A percentile compares a stretch with the other conserved stretches of the same genome.
phyloP scores from a whole-genome alignment of 2,888 invertebrate genomes.

The Tipula lateralis region DNA sequence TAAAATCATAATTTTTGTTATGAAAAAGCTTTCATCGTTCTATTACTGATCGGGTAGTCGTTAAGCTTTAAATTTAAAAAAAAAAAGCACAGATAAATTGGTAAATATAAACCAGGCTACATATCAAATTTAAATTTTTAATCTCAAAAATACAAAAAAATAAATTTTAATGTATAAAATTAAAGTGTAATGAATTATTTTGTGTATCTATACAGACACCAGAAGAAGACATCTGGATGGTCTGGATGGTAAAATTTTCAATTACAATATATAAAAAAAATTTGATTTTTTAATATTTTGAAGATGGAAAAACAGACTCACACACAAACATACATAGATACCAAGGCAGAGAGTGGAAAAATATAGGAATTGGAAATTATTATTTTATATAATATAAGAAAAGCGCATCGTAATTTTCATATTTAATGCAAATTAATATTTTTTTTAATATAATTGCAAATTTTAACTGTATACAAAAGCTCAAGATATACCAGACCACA shows the following conservation, averaged over 20 bases:
- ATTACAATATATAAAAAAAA: slow-evolving; percentile 4
- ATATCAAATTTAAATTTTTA: slow-evolving; percentile 13
- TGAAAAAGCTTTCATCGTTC: too few relatives aligned
- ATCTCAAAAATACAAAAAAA: not conserved
- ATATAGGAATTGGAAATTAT: not conserved
- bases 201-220: not conserved
- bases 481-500: too few relatives aligned
- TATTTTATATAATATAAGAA: not conserved
- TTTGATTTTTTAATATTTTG: slow-evolving; percentile 1
- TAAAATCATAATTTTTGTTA: too few relatives aligned
- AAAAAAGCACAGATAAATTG: not conserved
- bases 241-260: not conserved
- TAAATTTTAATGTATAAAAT: slow-evolving; percentile 19
- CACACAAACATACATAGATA: not conserved
- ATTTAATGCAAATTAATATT: not conserved
- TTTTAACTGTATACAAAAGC: not conserved
- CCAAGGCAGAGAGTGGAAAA: not conserved
- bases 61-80: too few relatives aligned
- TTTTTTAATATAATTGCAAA: slow-evolving; percentile 19
- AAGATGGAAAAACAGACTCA: not conserved
- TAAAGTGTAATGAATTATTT: slow-evolving; percentile 12
- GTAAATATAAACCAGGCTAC: not conserved
- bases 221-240: not conserved
- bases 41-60: too few relatives aligned
- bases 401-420: slow-evolving; percentile 11